These are phyloP conservation scores for Anneissia japonica DNA, from an alignment of 35 echinoderm and acorn worm genomes.

Conservation along the genomic window DNA sequence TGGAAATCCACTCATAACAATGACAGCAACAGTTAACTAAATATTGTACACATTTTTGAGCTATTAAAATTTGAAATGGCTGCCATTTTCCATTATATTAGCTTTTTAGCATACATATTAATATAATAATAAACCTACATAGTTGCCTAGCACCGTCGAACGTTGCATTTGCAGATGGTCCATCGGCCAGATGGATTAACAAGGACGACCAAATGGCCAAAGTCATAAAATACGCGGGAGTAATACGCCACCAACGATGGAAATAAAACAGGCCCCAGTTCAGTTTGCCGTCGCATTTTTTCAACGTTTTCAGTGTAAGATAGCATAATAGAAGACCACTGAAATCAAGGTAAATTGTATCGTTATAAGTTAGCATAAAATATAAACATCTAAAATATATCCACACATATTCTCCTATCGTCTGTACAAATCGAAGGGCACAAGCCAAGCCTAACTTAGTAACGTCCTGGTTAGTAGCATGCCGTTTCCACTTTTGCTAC, in stretches of 20 bases:
- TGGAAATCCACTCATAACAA: too few relatives aligned
- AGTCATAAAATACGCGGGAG: conserved; percentile 42
- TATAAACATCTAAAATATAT: too few relatives aligned
- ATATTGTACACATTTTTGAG: too few relatives aligned
- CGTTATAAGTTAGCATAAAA: too few relatives aligned
- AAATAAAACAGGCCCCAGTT: conserved; percentile 46
- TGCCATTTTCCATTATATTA: too few relatives aligned
- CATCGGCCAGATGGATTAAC: background rate
- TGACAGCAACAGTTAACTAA: too few relatives aligned
- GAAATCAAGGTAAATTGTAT: background rate
- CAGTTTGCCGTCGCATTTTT: conserved; percentile 24
- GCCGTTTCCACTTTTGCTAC: background rate
- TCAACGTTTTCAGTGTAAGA: conserved; percentile 37
- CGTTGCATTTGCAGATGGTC: background rate
- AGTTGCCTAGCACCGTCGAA: background rate
- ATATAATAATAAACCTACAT: too few relatives aligned
- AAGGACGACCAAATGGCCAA: conserved; percentile 32
- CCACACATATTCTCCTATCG: background rate
- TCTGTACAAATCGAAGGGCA: background rate
- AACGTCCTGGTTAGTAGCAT: background rate
- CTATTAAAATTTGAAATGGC: too few relatives aligned
- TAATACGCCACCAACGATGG: conserved; percentile 39
- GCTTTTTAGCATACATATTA: too few relatives aligned
- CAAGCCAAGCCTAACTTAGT: background rate
- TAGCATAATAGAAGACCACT: conserved; percentile 50